Percentiles rank a stretch among this genome's conserved stretches.
Conservation (phyloP, 2,888 invertebrate species). For the Daptonema setosum region DNA sequence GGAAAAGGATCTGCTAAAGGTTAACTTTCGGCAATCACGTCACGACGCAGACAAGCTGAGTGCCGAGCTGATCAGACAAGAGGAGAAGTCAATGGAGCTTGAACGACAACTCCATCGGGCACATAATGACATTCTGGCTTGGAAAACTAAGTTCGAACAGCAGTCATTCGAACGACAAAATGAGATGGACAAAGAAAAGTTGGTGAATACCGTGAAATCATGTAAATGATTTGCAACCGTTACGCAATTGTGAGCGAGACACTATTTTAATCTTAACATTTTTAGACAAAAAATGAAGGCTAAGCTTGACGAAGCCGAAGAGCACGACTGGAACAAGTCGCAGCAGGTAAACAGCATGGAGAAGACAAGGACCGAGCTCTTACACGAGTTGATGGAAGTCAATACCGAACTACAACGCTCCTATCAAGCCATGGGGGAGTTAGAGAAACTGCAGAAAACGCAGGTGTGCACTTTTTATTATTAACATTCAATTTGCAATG, state of each 20-base stretch:
- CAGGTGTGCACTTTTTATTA: constrained; percentile 11
- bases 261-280: not conserved
- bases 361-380: constrained; percentile 14
- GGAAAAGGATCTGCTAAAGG: not conserved
- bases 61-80: not conserved
- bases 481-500: too few species aligned
- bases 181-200: constrained; percentile 16
- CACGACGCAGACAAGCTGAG: not conserved
- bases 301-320: constrained; percentile 13
- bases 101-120: constrained; percentile 14
- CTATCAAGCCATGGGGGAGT: constrained; percentile 13
- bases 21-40: not conserved
- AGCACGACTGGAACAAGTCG: constrained; percentile 14
- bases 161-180: constrained; percentile 14
- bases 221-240: too few species aligned
- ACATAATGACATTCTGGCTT: constrained; percentile 13
- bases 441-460: constrained; percentile 16
- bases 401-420: constrained; percentile 16
- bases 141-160: constrained; percentile 18
- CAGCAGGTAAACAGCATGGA: constrained; percentile 12
- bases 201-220: too few species aligned
- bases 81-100: constrained; percentile 4
- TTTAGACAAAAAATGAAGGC: constrained; percentile 17
- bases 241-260: too few species aligned
- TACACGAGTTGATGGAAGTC: constrained; percentile 12